These are phyloP conservation scores for Orthochromis malagaraziensis DNA, from an alignment of 2,113 vertebrate genomes.

Conservation along the genomic window DNA sequence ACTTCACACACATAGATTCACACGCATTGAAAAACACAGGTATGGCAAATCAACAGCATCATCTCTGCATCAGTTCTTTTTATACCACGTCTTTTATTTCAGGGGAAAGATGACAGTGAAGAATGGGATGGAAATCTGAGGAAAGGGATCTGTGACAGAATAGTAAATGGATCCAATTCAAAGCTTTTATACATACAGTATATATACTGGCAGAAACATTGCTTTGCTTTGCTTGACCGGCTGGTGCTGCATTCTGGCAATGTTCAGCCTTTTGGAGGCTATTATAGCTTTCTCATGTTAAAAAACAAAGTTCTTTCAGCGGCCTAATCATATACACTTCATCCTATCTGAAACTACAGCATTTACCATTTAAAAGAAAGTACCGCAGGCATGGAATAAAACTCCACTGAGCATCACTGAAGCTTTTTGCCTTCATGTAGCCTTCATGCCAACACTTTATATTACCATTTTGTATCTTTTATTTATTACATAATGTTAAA, in stretches of 20 bases:
- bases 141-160: slow-evolving; percentile 12
- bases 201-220: background rate
- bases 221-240: slow-evolving; percentile 12
- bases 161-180: slow-evolving; percentile 29
- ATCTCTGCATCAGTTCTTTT: background rate
- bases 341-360: background rate
- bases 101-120: background rate
- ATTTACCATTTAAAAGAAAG: background rate
- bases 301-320: background rate
- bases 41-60: background rate
- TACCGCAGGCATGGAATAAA: background rate
- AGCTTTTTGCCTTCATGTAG: background rate
- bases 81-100: background rate
- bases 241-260: background rate
- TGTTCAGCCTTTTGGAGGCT: background rate
- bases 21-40: background rate
- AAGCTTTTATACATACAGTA: background rate
- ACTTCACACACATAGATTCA: background rate
- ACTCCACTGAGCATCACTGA: background rate
- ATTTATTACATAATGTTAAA: background rate
- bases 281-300: background rate
- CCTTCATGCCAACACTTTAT: background rate
- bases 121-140: background rate
- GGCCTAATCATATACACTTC: background rate
- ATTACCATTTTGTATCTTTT: background rate